Evolutionary conservation across 1,140 invertebrate species (phyloP), one percentile per base, ranked within the genome.

Genomic region (Pteromalus puparum): DNA sequence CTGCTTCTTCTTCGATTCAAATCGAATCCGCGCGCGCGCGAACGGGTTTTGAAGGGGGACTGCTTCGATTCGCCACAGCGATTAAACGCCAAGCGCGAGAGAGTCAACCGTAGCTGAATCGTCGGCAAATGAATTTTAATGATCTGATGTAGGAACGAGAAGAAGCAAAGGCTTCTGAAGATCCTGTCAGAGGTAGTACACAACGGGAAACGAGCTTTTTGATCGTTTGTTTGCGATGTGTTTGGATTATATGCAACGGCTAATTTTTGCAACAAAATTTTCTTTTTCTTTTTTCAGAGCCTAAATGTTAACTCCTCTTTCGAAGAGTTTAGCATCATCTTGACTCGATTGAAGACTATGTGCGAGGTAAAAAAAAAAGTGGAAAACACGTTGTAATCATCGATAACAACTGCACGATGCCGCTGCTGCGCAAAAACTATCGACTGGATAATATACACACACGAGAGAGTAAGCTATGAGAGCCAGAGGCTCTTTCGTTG

Each of bases 111-210:
- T 0, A 5, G 5, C 38, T 78, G 46, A 76, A 83, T 83, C 76
- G 53, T 34, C 53, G 67, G 75, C 75, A 83, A 83, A 84, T 84
- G 82, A 84, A 84, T 84, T 84, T 84, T 84, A 84, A 79, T 79
- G 76, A 84, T 61, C 76, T 76, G 21, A 15, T 28, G 18, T n/a
- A 34, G 38, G 18, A 28, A 26, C 38, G 18, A 38, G 0, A 30
- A 73, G 70, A 68, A n/a, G 30, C 9, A 0, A 7, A 34, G 34
- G 53, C 53, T n/a, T 61, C 53, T n/a, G 21, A 61, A 61, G 53
- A 18, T n/a, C 21, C 34, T 42, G 34, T 42, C 72, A 30, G 18
- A 21, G 70, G 9, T 15, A 73, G 1, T 68, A 6, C 30, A 73
- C 30, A 9, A 28, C 67, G 67, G 24, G n/a, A 70, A 74, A 74